Base-by-base conservation (phyloP, 2,797 vertebrate species). In the Numenius phaeopus region DNA sequence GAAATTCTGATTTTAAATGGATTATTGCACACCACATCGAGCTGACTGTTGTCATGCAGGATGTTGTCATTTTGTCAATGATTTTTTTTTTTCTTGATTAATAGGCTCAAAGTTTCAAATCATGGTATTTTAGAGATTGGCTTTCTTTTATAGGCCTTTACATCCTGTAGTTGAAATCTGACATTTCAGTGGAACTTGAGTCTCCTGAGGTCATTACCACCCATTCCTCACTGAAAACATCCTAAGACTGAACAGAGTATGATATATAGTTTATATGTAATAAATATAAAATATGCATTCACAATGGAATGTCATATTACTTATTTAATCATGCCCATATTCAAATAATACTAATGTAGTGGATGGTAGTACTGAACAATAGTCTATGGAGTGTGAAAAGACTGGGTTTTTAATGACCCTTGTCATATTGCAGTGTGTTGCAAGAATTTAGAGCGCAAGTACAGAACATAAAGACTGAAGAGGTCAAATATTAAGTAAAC, bases 1-100 rank as follows among this genome's bases (percentile, higher is more conserved):
- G 67, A 70, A 76, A 90, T 79, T 76, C n/a, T 50, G 75, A 22
- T 71, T 89, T 96, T 89, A 79, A 91, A 65, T 87, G 75, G 71
- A 70, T 50, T 70, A 66, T 57, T 89, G 61, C 58, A 30, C 11
- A 66, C 26, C 30, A 34, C 26, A 58, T 47, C 40, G 47, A 81
- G 34, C 16, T 92, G 40, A 52, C 18, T 83, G 30, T 82, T 92
- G 34, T 65, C 59, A 40, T 29, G 22, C 22, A 92, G 39, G 16
- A 40, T 72, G 18, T 72, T 89, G 69, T 82, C 61, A 83, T 61
- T 37, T 80, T 85, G 54, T 66, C 89, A 85, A 7, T 55, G 32
- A 14, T 18, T 59, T 49, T 26, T 19, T 24, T 52, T 46, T 46
- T 14, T 22, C 29, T 11, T 75, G 21, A 89, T 92, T 75, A 83